Base-by-base conservation (phyloP, 2,797 vertebrate genomes). In the Artibeus jamaicensis region DNA sequence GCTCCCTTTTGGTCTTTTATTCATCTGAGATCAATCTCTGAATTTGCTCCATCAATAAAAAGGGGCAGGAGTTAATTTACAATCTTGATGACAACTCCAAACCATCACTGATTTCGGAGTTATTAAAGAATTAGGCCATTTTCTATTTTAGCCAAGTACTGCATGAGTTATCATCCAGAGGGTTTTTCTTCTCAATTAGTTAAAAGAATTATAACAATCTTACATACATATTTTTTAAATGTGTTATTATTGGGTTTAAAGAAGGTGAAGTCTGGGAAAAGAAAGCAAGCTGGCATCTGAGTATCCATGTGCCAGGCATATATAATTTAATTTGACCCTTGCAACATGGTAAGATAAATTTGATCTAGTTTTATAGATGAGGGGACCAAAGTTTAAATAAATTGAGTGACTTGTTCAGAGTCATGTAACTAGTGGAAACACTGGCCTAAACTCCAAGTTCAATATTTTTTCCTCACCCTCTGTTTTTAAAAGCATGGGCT, bases 271-370 rank as follows among this genome's bases (percentile, higher is more conserved):
- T 96, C 70, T 86, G 76, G 48, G 11, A 62, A 70, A 89, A 87
- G 34, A 18, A 90, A 83, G 48, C 22, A 96, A 65, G 8, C 42
- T 89, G 57, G n/a, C 42, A 62, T 74, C 19, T 39, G 22, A 95
- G 48, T 87, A 71, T 55, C 59, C 73, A 14, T 55, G 71, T 85
- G 32, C n/a, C n/a, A 82, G 62, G 24, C 12, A 46, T 90, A 86
- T 46, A 44, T 93, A 93, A 90, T 95, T 92, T 92, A 94, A 65
- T 95, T 94, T 96, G 84, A 89, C 76, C 70, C 48, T 91, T 42
- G 73, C 55, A 84, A 76, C 79, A 77, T 84, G 85, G 29, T 91
- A 67, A 96, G 16, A 37, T 93, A 86, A 34, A 83, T 96, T 87
- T 97, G 53, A 89, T 97, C 71, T 34, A 50, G 68, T 89, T 92